These are phyloP conservation scores for Sphaeridia pumilis DNA, from an alignment of 2,888 invertebrate species.

Conservation along the genomic window DNA sequence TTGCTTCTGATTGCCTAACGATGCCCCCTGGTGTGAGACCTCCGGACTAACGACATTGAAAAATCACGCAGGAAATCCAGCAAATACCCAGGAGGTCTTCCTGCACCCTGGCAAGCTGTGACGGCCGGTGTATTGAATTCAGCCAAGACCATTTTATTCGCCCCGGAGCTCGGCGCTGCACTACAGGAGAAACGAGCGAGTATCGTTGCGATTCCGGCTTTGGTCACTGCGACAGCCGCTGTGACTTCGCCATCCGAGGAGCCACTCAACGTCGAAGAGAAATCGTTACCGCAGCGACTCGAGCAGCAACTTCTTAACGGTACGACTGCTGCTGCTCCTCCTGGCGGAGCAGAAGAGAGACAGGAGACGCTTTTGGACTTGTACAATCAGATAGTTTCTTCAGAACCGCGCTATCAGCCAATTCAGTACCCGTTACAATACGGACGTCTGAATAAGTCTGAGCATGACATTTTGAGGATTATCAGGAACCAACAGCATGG, in stretches of 20 bases:
- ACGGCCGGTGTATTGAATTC: constrained; percentile 23
- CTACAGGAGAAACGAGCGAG: not conserved
- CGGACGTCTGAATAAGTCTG: constrained; percentile 16
- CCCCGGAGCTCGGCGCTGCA: constrained; percentile 13
- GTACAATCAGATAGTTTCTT: constrained; percentile 10
- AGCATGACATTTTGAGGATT: constrained; percentile 12
- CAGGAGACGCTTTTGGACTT: constrained; percentile 11
- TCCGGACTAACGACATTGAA: too few species aligned
- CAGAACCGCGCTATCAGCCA: constrained; percentile 9
- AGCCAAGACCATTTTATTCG: constrained; percentile 29
- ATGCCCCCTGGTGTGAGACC: too few species aligned
- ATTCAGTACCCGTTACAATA: constrained; percentile 12
- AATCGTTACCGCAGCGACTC: constrained; percentile 27
- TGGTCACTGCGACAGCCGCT: not conserved
- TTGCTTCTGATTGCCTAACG: too few species aligned
- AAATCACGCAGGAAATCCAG: too few species aligned
- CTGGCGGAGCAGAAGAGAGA: not conserved
- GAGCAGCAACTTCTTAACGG: constrained; percentile 13
- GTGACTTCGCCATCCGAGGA: constrained; percentile 21
- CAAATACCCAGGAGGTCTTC: constrained; percentile 11
- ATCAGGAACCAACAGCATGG: not conserved
- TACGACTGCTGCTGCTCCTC: not conserved
- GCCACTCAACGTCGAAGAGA: constrained; percentile 24
- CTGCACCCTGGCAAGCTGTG: constrained; percentile 20
- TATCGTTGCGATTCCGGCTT: not conserved